These are phyloP conservation scores for Germaria angustata DNA, from an alignment of 2,888 invertebrate species.

Conservation along the genomic window DNA sequence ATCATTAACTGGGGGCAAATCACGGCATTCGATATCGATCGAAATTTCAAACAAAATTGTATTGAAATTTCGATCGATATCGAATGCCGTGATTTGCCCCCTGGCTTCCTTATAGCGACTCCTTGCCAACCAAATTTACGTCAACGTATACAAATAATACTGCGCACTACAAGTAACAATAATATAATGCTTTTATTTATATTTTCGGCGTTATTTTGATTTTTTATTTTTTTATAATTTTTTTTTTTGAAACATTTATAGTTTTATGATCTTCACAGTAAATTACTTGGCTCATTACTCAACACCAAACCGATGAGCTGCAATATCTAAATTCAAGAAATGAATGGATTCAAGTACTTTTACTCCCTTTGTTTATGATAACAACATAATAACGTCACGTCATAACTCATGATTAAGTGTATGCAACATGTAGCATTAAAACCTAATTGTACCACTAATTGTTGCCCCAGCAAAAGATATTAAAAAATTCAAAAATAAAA, in stretches of 20 bases:
- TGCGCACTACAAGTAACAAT: no score
- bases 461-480: constrained; percentile 18
- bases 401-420: constrained; percentile 23
- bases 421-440: constrained; percentile 59
- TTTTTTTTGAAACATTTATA: constrained; percentile 25
- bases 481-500: constrained; percentile 37
- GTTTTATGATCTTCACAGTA: constrained; percentile 43
- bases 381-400: not conserved
- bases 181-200: no score
- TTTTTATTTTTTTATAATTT: no score
- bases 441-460: constrained; percentile 64
- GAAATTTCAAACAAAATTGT: no score
- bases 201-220: no score
- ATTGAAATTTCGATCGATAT: no score
- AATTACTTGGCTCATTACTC: constrained; percentile 17
- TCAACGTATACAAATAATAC: no score
- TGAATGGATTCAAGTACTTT: not conserved
- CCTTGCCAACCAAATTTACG: no score
- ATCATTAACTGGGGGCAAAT: no score
- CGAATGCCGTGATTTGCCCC: no score
- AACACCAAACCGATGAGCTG: not conserved
- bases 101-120: no score
- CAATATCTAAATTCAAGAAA: not conserved
- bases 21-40: no score
- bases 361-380: not conserved